Evolutionary conservation across 2,797 vertebrate species (phyloP).

Genomic region (Liparis tanakae): DNA sequence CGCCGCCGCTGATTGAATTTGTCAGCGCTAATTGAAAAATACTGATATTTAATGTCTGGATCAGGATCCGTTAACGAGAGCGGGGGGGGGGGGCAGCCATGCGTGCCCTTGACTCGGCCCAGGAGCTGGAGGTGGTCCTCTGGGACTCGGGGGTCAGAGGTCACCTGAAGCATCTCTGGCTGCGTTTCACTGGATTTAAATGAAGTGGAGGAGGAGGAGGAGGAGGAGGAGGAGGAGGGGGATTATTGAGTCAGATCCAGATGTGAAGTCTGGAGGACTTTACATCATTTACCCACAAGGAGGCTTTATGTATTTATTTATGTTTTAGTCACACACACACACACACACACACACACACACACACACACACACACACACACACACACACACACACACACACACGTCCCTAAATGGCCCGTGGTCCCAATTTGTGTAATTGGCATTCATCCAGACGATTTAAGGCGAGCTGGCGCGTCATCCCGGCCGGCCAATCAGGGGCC

Average conservation of each 20-base stretch:
- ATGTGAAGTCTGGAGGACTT: too few relatives aligned
- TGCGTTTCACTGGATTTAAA: too few relatives aligned
- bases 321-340: background rate
- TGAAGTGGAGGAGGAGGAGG: too few relatives aligned
- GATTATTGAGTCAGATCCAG: too few relatives aligned
- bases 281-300: too few relatives aligned
- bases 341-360: background rate
- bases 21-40: constrained; percentile 99
- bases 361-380: constrained; percentile 6
- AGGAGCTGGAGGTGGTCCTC: constrained; percentile 11
- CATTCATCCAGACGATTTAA: constrained; percentile 51
- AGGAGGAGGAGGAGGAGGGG: too few relatives aligned
- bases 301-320: too few relatives aligned
- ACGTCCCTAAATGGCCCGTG: constrained; percentile 44
- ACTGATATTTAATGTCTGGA: constrained; percentile 98
- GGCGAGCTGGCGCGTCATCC: constrained; percentile 40
- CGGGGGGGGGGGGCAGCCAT: constrained; percentile 37
- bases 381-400: constrained; percentile 27
- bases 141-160: constrained; percentile 56
- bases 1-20: constrained; percentile 99
- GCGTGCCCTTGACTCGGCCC: constrained; percentile 62
- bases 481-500: constrained; percentile 70
- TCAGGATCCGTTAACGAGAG: constrained; percentile 90
- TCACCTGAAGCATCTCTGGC: constrained; percentile 19
- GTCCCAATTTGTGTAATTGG: constrained; percentile 60